phyloP scores from a whole-genome alignment of 2,888 invertebrate genomes.

The Polia nebulosa region DNA sequence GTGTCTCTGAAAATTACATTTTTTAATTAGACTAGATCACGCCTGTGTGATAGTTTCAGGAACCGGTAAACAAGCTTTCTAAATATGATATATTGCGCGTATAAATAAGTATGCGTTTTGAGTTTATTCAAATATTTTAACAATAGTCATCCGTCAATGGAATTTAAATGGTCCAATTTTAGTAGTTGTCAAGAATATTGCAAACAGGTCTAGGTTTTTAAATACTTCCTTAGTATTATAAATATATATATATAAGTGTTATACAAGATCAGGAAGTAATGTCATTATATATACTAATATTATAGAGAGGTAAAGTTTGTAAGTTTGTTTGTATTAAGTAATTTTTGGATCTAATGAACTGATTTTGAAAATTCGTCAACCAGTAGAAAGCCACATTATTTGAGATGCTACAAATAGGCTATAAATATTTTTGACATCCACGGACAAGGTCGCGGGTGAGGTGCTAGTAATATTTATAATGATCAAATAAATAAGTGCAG shows the following conservation, averaged over 20 bases:
- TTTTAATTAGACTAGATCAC: not conserved
- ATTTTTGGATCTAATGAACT: too few relatives aligned
- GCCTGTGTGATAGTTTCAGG: not conserved
- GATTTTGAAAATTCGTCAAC: too few relatives aligned
- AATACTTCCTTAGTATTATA: conserved; percentile 6
- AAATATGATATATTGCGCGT: not conserved
- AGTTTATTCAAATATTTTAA: conserved; percentile 20
- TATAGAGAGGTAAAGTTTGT: too few relatives aligned
- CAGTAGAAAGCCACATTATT: too few relatives aligned
- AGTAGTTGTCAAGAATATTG: conserved; percentile 3
- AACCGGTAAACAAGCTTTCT: not conserved
- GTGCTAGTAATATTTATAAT: conserved; percentile 14
- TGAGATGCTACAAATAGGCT: too few relatives aligned
- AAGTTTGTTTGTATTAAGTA: too few relatives aligned
- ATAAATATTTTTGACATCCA: too few relatives aligned
- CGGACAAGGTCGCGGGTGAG: too few relatives aligned
- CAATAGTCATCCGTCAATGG: not conserved
- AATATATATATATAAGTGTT: too few relatives aligned
- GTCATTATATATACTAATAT: too few relatives aligned
- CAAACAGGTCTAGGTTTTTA: too few relatives aligned
- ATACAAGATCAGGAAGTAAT: conserved; percentile 16
- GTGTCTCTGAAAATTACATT: not conserved
- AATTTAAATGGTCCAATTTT: conserved; percentile 1
- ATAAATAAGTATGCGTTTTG: not conserved
- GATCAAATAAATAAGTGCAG: conserved; percentile 35